A percentile compares a stretch with the other conserved stretches of the same genome.
Evolutionary conservation across 1,140 invertebrate genomes (phyloP).

Genomic region (Bombus vancouverensis): DNA sequence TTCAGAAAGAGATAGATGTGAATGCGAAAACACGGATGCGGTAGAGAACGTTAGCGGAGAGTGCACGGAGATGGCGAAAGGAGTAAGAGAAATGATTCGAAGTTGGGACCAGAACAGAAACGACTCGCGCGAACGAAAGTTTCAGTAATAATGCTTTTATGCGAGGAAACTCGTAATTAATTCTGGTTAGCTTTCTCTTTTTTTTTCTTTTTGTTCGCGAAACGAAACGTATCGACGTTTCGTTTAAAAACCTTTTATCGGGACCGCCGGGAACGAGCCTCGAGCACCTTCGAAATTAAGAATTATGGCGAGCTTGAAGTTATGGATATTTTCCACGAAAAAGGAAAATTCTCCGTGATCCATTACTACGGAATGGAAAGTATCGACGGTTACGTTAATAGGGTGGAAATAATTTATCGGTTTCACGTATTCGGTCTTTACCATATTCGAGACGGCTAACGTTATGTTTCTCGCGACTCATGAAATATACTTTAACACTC

Average conservation of each 20-base stretch:
- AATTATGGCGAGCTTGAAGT: slow-evolving; percentile 29
- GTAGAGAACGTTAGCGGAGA: too few species aligned
- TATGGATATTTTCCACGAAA: slow-evolving; percentile 18
- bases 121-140: not conserved
- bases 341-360: slow-evolving; percentile 3
- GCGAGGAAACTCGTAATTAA: slow-evolving; percentile 19
- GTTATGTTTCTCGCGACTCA: not conserved
- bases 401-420: slow-evolving; percentile 44
- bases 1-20: not conserved
- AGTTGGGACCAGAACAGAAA: not conserved
- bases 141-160: not conserved
- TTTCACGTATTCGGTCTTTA: slow-evolving; percentile 15
- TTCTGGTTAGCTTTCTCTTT: not conserved
- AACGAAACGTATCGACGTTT: slow-evolving; percentile 30
- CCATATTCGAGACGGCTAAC: too few species aligned
- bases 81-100: not conserved
- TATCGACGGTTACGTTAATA: slow-evolving; percentile 44
- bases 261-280: not conserved
- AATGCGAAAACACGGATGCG: not conserved
- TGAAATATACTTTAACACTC: slow-evolving; percentile 17
- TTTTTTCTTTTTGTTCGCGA: not conserved
- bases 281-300: slow-evolving; percentile 32
- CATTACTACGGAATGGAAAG: slow-evolving; percentile 4
- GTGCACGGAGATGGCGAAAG: too few species aligned
- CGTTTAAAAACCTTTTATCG: slow-evolving; percentile 46